Evolutionary conservation across 1,140 invertebrate species (phyloP).

Genomic region (Drosophila pseudoobscura): DNA sequence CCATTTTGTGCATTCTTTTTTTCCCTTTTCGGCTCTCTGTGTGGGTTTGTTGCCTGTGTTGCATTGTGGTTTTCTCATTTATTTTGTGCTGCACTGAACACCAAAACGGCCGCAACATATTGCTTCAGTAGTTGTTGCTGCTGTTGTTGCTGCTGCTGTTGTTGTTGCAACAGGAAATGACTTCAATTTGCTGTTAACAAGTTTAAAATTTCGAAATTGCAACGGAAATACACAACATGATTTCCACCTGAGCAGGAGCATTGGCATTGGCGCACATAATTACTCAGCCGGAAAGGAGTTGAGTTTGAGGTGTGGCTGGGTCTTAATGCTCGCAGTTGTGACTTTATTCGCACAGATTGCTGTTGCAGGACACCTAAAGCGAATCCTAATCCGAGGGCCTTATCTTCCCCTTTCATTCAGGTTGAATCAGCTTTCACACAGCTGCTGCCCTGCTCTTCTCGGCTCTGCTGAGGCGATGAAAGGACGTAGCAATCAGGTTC

Average conservation of each 20-base stretch:
- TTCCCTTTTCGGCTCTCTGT: slow-evolving; percentile 24
- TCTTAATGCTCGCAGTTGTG: slow-evolving; percentile 27
- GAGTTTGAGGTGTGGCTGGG: slow-evolving; percentile 17
- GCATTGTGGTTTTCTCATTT: slow-evolving; percentile 78
- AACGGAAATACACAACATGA: slow-evolving; percentile 80
- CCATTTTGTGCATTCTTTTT: slow-evolving; percentile 42
- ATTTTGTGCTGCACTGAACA: slow-evolving; percentile 55
- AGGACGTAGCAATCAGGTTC: slow-evolving; percentile 47
- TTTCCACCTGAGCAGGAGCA: slow-evolving; percentile 66
- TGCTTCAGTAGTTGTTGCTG: slow-evolving; percentile 33
- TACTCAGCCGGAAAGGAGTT: slow-evolving; percentile 53
- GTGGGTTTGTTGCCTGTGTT: slow-evolving; percentile 45
- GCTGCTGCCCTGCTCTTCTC: slow-evolving; percentile 8
- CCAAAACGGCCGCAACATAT: slow-evolving; percentile 54
- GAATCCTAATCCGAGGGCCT: slow-evolving; percentile 46
- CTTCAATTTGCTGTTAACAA: slow-evolving; percentile 81
- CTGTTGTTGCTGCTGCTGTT: slow-evolving; percentile 14
- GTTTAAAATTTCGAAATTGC: slow-evolving; percentile 81
- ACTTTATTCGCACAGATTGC: not conserved
- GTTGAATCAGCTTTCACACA: slow-evolving; percentile 29
- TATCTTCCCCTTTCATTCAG: slow-evolving; percentile 15
- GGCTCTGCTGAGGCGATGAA: slow-evolving; percentile 15
- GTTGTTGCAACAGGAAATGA: slow-evolving; percentile 73
- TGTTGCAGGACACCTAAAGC: slow-evolving; percentile 18
- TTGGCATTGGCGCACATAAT: slow-evolving; percentile 75